Percentiles rank a stretch among this genome's conserved stretches.
Evolutionary conservation across 2,797 vertebrate species (phyloP).

Genomic region (Manis crassicaudata): DNA sequence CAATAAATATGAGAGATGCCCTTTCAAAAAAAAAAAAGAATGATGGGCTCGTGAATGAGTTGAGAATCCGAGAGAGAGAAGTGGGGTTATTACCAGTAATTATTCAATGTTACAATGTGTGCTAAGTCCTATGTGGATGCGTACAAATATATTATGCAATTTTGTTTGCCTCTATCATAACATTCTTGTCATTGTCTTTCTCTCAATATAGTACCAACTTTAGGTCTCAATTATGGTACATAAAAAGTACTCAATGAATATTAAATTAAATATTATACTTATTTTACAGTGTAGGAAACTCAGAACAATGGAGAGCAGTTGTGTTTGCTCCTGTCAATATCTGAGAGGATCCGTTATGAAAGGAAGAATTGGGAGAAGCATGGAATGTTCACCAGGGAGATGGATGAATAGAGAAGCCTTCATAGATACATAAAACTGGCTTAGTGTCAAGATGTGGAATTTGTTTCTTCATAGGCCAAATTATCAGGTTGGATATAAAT

Average conservation of each 20-base stretch:
- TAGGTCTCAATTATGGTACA: background rate
- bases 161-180: background rate
- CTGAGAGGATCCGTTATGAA: background rate
- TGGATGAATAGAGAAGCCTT: background rate
- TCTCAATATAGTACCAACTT: background rate
- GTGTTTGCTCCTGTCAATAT: background rate
- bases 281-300: background rate
- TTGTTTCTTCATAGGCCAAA: background rate
- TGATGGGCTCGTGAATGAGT: background rate
- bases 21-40: too few species aligned
- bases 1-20: too few species aligned
- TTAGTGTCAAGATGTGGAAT: background rate
- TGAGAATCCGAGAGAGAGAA: background rate
- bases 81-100: background rate
- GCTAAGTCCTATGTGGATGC: background rate
- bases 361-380: background rate
- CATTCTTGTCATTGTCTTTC: background rate
- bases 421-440: background rate
- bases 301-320: background rate
- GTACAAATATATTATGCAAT: background rate
- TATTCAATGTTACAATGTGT: background rate
- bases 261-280: background rate
- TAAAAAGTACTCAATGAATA: background rate
- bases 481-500: background rate
- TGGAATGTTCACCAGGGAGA: background rate